Percentiles rank a stretch among this genome's conserved stretches.
phyloP scores from a whole-genome alignment of 2,113 vertebrate species.

The Pterocles gutturalis region DNA sequence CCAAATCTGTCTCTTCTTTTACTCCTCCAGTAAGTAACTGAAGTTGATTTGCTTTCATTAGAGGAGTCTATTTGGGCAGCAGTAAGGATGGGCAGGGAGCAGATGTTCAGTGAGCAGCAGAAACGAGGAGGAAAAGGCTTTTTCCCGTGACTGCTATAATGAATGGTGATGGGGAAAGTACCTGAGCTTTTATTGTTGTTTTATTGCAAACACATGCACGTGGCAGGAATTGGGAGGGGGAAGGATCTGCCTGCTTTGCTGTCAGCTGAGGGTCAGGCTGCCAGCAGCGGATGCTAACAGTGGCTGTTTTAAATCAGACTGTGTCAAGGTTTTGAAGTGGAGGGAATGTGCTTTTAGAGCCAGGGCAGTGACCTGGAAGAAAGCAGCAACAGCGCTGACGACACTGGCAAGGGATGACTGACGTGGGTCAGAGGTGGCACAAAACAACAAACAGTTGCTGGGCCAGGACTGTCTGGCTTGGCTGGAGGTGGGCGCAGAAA shows the following conservation, averaged over 20 bases:
- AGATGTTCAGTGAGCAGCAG: neutral
- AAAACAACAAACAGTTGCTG: neutral
- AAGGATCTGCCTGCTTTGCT: neutral
- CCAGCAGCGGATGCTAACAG: neutral
- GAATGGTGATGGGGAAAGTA: neutral
- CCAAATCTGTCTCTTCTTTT: neutral
- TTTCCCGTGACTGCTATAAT: neutral
- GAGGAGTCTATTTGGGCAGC: neutral
- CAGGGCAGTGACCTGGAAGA: conserved; percentile 8
- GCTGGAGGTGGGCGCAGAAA: neutral
- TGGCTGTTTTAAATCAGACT: neutral
- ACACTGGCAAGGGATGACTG: neutral
- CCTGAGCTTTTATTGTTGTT: neutral
- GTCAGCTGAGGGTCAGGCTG: neutral
- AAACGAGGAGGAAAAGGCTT: neutral
- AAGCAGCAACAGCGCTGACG: neutral
- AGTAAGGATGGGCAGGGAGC: neutral
- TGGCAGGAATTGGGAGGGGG: neutral
- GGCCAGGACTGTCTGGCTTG: neutral
- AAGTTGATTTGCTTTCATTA: neutral
- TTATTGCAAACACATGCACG: neutral
- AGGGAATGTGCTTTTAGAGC: neutral
- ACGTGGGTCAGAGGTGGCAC: neutral
- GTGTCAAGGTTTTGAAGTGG: neutral
- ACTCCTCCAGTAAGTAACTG: neutral